Evolutionary conservation across 2,113 vertebrate genomes (phyloP).

Genomic region (Thunnus thynnus): DNA sequence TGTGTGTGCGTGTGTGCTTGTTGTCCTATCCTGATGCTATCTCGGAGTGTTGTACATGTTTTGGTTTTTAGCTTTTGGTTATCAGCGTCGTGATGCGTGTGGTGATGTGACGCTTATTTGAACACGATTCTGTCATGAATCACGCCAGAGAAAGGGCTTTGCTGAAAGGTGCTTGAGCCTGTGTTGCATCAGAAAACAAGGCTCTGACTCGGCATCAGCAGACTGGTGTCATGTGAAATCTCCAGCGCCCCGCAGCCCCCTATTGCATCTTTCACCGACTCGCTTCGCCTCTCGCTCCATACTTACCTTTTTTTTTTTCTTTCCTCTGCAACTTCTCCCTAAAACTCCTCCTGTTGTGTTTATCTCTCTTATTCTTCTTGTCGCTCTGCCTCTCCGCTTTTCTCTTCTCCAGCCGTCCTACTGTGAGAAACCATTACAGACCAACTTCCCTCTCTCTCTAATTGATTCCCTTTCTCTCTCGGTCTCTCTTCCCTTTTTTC

Average conservation of each 20-base stretch:
- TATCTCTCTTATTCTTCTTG: slow-evolving; percentile 46
- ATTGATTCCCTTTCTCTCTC: slow-evolving; percentile 82
- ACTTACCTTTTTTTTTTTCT: slow-evolving; percentile 43
- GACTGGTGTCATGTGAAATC: slow-evolving; percentile 67
- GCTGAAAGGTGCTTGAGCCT: slow-evolving; percentile 63
- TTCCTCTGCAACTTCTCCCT: slow-evolving; percentile 39
- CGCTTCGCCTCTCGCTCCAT: slow-evolving; percentile 54
- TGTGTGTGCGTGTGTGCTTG: slow-evolving; percentile 1
- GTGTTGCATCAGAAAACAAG: slow-evolving; percentile 77
- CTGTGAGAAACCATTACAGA: slow-evolving; percentile 84
- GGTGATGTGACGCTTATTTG: slow-evolving; percentile 39
- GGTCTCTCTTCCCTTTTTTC: slow-evolving; percentile 57
- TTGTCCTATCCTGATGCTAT: neutral
- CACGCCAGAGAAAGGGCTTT: slow-evolving; percentile 10
- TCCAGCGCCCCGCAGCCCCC: slow-evolving; percentile 54
- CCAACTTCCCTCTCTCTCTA: slow-evolving; percentile 82
- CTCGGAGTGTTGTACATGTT: neutral
- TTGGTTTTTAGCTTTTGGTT: neutral
- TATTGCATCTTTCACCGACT: slow-evolving; percentile 62
- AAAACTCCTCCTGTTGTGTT: slow-evolving; percentile 66
- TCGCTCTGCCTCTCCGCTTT: slow-evolving; percentile 45
- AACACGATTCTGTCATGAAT: slow-evolving; percentile 40
- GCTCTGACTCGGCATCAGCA: slow-evolving; percentile 56
- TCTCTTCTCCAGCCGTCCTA: slow-evolving; percentile 63
- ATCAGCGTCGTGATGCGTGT: neutral